A percentile compares a stretch with the other conserved stretches of the same genome.
phyloP scores from a whole-genome alignment of 2,113 vertebrate genomes.

The Chaetodon auriga region DNA sequence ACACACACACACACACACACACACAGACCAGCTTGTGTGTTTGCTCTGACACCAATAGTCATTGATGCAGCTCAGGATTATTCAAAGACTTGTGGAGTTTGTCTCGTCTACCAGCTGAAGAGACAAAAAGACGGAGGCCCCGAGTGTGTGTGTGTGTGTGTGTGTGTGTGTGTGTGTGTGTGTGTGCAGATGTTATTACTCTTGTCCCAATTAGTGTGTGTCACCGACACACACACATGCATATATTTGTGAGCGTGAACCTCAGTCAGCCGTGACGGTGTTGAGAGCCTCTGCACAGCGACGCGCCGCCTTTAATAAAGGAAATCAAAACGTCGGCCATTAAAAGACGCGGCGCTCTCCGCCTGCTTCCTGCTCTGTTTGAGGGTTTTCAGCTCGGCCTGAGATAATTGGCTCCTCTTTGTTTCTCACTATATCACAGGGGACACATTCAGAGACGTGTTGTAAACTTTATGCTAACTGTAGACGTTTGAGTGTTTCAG shows the following conservation, averaged over 20 bases:
- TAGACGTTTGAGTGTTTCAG: background rate
- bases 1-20: background rate
- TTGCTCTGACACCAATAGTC: constrained; percentile 47
- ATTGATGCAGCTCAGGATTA: constrained; percentile 49
- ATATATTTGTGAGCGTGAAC: background rate
- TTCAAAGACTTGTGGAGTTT: constrained; percentile 46
- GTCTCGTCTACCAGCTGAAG: constrained; percentile 3
- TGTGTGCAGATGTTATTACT: constrained; percentile 37
- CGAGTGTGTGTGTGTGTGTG: constrained; percentile 26
- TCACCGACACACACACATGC: background rate
- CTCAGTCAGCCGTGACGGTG: background rate
- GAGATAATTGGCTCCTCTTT: constrained; percentile 12
- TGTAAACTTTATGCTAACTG: background rate
- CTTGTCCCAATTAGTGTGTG: constrained; percentile 45
- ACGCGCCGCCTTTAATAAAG: background rate
- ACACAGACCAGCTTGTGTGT: constrained; percentile 22
- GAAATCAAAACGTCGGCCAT: background rate
- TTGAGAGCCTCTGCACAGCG: no score
- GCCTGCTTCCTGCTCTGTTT: background rate
- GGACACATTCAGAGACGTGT: background rate
- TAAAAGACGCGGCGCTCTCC: accelerated
- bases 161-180: constrained; percentile 24
- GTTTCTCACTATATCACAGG: background rate
- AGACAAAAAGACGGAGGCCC: constrained; percentile 32
- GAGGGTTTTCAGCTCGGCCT: background rate